Evolutionary conservation across 2,888 invertebrate genomes (phyloP).

Genomic region (Lepidochrysops patricia): DNA sequence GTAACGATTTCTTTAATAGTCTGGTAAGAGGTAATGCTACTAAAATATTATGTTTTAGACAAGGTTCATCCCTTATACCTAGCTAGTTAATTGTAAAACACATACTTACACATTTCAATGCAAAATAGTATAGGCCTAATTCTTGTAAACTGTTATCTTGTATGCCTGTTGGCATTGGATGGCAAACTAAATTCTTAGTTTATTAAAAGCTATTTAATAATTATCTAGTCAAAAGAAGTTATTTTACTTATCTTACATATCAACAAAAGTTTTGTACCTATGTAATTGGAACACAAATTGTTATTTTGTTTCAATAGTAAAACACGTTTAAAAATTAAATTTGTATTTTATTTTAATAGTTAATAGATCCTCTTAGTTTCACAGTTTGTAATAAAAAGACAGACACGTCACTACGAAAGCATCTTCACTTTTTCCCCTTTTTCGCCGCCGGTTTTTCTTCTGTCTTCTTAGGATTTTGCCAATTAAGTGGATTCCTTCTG

Average conservation of each 20-base stretch:
- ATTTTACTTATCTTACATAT: background rate
- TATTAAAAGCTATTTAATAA: background rate
- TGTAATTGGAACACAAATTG: background rate
- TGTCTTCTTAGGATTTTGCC: constrained; percentile 83
- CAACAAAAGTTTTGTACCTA: background rate
- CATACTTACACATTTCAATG: no score
- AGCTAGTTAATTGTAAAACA: no score
- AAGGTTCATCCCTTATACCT: no score
- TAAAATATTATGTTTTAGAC: no score
- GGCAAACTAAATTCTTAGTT: no score
- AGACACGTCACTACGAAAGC: constrained; percentile 22
- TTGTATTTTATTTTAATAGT: background rate
- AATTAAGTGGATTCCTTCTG: constrained; percentile 87
- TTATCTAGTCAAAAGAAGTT: background rate
- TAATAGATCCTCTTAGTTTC: constrained; percentile 8
- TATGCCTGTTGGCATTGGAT: no score
- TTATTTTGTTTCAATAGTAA: background rate
- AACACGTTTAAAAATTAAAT: background rate
- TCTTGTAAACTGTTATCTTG: no score
- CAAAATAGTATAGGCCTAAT: no score
- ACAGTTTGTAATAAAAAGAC: constrained; percentile 19
- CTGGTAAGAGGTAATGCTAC: no score
- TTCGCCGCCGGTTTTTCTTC: constrained; percentile 65
- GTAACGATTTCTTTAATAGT: no score
- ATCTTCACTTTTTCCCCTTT: constrained; percentile 67